Base-by-base conservation (phyloP, 2,888 invertebrate species). In the Octodonta nipae region DNA sequence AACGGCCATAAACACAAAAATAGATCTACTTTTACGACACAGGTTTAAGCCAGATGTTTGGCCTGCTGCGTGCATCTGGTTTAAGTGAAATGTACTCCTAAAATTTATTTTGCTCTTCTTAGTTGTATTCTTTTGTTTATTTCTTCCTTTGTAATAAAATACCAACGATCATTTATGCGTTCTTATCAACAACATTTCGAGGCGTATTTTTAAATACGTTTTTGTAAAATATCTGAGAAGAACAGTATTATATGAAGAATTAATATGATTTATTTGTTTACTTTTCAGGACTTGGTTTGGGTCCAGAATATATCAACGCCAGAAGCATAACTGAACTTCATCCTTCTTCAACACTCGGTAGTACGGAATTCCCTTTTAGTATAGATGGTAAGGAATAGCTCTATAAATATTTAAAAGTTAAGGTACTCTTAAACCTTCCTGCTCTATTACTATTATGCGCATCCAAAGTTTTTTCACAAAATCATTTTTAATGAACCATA, bases 311-410 rank as follows among this genome's bases (percentile, higher is more conserved):
- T 56, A 63, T 76, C 50, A 66, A 65, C 39, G 64, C 69, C 15
- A 58, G 72, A 41, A 66, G 64, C 20, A 50, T 67, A 46, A 56
- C 61, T 17, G 70, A 71, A 36, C 51, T 70, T 11, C 70, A 73
- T 56, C 76, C 73, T 38, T 72, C 70, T 35, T 78, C 69, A 51
- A 78, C 80, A 34, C 68, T 81, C 44, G 84, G 87, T 28, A 87
- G 86, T 51, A 81, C 87, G 40, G 89, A 89, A 52, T 81, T 89
- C 51, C 83, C 82, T 44, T 86, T 89, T 55, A 87, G 89, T 55
- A 71, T 91, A 64, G 91, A 92, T 66, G 85, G 85, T 83, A 66
- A 70, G 67, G 60, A 33, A 13, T 28, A 35, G 27, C n/a, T 15
- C 22, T 29, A 24, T 14, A 15, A 16, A n/a, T 25, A 27, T 12